Percentiles rank a stretch among this genome's conserved stretches.
Evolutionary conservation across 2,113 vertebrate genomes (phyloP).

Genomic region (Dryoscopus gambensis): DNA sequence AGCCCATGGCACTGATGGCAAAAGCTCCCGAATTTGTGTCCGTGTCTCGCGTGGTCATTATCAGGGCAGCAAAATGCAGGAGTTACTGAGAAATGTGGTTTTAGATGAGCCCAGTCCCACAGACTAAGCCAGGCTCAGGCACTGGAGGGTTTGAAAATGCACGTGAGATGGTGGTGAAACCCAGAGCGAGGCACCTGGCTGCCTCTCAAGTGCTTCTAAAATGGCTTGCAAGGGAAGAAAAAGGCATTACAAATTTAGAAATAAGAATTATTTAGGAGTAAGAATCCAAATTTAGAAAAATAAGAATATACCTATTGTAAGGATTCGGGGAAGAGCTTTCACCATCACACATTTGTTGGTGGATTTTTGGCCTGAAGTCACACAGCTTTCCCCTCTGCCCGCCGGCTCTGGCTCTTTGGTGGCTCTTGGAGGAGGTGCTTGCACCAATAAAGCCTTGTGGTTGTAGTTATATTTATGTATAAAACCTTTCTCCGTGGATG

Average conservation of each 20-base stretch:
- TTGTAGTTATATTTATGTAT: not conserved
- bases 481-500: not conserved
- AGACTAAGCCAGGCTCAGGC: not conserved
- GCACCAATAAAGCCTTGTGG: not conserved
- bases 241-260: not conserved
- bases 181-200: not conserved
- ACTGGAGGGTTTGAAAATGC: not conserved
- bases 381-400: not conserved
- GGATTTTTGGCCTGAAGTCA: not conserved
- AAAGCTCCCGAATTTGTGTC: not conserved
- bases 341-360: fast-evolving
- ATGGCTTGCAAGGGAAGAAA: not conserved
- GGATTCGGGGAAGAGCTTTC: not conserved
- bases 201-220: not conserved
- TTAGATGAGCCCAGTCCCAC: not conserved
- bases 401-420: not conserved
- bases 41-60: not conserved
- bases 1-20: not conserved
- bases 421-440: not conserved
- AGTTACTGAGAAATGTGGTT: not conserved
- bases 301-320: not conserved
- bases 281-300: no score
- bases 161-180: not conserved
- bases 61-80: not conserved
- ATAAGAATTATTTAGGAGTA: no score